These are phyloP conservation scores for Malurus leucopterus DNA, from an alignment of 2,797 vertebrate species.

Conservation along the genomic window DNA sequence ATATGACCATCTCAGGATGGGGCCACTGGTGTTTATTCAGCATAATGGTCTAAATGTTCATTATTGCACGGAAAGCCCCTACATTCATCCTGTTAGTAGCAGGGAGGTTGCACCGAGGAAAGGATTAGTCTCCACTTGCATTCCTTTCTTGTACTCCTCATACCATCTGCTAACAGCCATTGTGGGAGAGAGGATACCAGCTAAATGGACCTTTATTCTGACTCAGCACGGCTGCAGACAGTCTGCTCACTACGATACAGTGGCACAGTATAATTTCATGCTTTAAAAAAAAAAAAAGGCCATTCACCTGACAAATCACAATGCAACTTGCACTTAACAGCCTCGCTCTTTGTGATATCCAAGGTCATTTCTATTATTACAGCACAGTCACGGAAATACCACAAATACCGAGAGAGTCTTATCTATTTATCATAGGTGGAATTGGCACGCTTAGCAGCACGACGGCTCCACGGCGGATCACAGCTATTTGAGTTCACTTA, in stretches of 20 bases:
- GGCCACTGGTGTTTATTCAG: background rate
- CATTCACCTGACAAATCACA: slow-evolving; percentile 42
- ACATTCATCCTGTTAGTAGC: background rate
- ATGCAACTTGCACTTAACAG: background rate
- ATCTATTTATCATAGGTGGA: slow-evolving; percentile 54
- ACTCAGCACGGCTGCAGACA: slow-evolving; percentile 26
- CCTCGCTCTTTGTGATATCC: slow-evolving; percentile 21
- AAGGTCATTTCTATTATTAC: slow-evolving; percentile 55
- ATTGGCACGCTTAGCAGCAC: slow-evolving; percentile 14
- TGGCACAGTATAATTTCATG: background rate
- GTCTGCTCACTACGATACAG: background rate
- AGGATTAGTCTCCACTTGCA: slow-evolving; percentile 24
- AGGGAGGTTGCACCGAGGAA: background rate
- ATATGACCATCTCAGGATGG: background rate
- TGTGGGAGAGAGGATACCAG: slow-evolving; percentile 14
- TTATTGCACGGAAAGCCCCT: slow-evolving; percentile 5
- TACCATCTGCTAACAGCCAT: background rate
- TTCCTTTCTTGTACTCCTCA: background rate
- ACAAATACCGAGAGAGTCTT: slow-evolving; percentile 43
- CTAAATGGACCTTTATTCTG: slow-evolving; percentile 16
- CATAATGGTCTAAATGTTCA: background rate
- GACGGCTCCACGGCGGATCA: background rate
- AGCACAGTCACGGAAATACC: slow-evolving; percentile 58
- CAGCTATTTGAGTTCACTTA: background rate
- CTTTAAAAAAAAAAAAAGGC: background rate